Evolutionary conservation across 53 echinoderm and acorn worm species (phyloP).

Genomic region (Paracentrotus lividus): DNA sequence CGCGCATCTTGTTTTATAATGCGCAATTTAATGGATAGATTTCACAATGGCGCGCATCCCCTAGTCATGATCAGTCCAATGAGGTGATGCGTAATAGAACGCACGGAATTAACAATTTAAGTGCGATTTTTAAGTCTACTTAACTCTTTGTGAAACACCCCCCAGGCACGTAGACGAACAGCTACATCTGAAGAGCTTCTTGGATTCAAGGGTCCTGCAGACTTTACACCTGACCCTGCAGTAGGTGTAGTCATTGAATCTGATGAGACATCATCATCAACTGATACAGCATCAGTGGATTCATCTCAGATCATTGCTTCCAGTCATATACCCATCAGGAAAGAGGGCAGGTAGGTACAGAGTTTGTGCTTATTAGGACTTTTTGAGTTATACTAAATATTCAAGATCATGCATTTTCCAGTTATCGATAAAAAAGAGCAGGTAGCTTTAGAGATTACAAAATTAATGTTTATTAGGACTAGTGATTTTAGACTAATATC

Average conservation of each 20-base stretch:
- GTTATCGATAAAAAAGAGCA: too few species aligned
- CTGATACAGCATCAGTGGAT: constrained; percentile 63
- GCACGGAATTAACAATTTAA: too few species aligned
- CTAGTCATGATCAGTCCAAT: too few species aligned
- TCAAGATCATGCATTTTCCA: too few species aligned
- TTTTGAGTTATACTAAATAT: neutral
- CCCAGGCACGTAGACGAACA: constrained; percentile 92
- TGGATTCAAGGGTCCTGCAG: constrained; percentile 56
- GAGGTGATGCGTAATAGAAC: too few species aligned
- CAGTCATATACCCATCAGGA: constrained; percentile 61
- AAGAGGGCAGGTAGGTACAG: neutral
- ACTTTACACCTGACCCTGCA: constrained; percentile 58
- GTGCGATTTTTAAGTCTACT: too few species aligned
- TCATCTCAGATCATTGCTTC: neutral
- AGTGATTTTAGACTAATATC: neutral
- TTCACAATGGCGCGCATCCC: too few species aligned
- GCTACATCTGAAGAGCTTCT: constrained; percentile 92
- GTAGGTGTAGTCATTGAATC: constrained; percentile 49
- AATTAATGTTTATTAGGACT: neutral
- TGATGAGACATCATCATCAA: constrained; percentile 66
- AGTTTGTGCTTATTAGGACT: neutral
- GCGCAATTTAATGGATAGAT: too few species aligned
- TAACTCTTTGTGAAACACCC: too few species aligned
- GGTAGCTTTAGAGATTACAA: neutral
- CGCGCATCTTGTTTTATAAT: too few species aligned